These are phyloP conservation scores for Bombus fervidus DNA, from an alignment of 1,140 invertebrate genomes.

Conservation along the genomic window DNA sequence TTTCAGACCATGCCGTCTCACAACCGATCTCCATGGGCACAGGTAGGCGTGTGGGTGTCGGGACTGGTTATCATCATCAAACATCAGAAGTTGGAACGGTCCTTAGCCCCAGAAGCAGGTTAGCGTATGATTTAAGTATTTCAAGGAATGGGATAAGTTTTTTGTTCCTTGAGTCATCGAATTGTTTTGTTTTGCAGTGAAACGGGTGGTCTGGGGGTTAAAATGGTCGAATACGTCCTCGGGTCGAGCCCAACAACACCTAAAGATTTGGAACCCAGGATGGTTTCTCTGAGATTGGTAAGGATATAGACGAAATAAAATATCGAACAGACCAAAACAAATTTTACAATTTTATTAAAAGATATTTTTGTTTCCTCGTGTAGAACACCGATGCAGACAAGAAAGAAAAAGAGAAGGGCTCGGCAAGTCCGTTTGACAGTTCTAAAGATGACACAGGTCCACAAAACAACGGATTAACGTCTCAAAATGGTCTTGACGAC, in stretches of 20 bases:
- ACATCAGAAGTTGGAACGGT: slow-evolving; percentile 80
- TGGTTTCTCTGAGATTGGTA: slow-evolving; percentile 88
- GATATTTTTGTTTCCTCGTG: slow-evolving; percentile 45
- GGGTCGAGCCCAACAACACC: slow-evolving; percentile 93
- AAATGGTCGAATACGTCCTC: slow-evolving; percentile 99
- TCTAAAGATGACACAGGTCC: slow-evolving; percentile 87
- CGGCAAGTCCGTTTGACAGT: slow-evolving; percentile 80
- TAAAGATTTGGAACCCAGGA: slow-evolving; percentile 87
- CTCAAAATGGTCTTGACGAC: slow-evolving; percentile 89
- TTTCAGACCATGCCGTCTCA: slow-evolving; percentile 89
- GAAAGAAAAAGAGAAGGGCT: slow-evolving; percentile 82
- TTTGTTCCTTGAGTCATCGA: neutral
- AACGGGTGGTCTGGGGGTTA: slow-evolving; percentile 94
- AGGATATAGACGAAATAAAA: slow-evolving; percentile 45
- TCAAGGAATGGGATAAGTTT: neutral
- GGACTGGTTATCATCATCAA: slow-evolving; percentile 81
- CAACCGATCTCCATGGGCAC: slow-evolving; percentile 88
- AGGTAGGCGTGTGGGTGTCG: slow-evolving; percentile 84
- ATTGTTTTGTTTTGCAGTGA: slow-evolving; percentile 77
- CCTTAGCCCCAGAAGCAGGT: slow-evolving; percentile 82
- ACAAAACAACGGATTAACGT: slow-evolving; percentile 92
- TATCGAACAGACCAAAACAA: neutral
- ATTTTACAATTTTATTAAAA: neutral
- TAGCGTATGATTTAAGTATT: slow-evolving; percentile 8
- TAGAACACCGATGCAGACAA: slow-evolving; percentile 81